Conservation (phyloP, 2,888 invertebrate species). For the Chymomyza fuscimana region DNA sequence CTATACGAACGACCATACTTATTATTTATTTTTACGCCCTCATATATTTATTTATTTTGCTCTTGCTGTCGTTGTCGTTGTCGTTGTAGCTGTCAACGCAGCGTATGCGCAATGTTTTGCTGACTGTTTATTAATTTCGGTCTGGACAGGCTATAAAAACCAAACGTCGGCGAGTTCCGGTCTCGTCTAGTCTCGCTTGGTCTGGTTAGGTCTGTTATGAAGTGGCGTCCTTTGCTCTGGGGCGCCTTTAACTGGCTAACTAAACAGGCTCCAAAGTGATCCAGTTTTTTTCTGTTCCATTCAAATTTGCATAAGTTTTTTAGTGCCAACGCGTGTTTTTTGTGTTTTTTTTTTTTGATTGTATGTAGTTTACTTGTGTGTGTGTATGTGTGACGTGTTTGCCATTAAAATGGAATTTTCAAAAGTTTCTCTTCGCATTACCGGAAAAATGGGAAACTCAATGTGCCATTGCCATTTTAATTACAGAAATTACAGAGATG, state of each 20-base stretch:
- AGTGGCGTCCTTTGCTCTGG: not conserved
- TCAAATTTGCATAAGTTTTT: not conserved
- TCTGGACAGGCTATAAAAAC: not conserved
- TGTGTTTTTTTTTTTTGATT: not conserved
- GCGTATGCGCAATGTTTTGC: slow-evolving; percentile 51
- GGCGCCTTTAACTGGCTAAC: not conserved
- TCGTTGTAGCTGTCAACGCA: slow-evolving; percentile 34
- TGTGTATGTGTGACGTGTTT: not conserved
- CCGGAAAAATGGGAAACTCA: not conserved
- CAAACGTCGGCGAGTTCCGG: not conserved
- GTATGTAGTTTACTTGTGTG: not conserved
- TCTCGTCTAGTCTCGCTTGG: no score
- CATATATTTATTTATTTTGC: slow-evolving; percentile 8
- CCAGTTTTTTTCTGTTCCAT: not conserved
- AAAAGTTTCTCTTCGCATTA: not conserved
- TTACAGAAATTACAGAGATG: not conserved
- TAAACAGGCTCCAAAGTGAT: not conserved
- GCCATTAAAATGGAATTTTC: not conserved
- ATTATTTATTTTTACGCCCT: slow-evolving; percentile 1
- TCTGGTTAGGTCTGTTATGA: not conserved
- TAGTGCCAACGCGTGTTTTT: not conserved
- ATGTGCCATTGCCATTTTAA: not conserved
- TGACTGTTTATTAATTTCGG: slow-evolving; percentile 36
- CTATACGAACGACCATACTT: slow-evolving; percentile 24
- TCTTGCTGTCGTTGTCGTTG: slow-evolving; percentile 16